These are phyloP conservation scores for Pseudomyrmex cubaensis DNA, from an alignment of 1,140 invertebrate species.

Conservation along the genomic window DNA sequence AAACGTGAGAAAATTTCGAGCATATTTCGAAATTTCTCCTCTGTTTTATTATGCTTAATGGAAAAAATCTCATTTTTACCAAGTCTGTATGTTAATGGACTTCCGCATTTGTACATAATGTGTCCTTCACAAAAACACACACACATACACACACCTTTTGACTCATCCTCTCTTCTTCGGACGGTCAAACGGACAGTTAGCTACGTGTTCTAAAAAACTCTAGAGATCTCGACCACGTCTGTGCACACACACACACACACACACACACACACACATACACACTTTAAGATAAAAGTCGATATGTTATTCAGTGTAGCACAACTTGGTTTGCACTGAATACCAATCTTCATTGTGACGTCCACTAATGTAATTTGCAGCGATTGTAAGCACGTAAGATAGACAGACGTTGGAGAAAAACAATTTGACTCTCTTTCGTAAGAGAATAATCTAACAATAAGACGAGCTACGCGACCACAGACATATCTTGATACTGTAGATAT, in stretches of 20 bases:
- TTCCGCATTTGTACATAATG: conserved; percentile 49
- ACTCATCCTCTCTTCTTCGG: conserved; percentile 37
- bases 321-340: conserved; percentile 69
- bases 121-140: conserved; percentile 4
- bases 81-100: conserved; percentile 23
- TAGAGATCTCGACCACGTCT: conserved; percentile 61
- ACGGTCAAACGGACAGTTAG: conserved; percentile 40
- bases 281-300: conserved; percentile 56
- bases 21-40: not conserved
- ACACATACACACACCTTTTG: conserved; percentile 1
- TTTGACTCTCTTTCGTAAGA: not conserved
- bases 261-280: conserved; percentile 3
- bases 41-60: conserved; percentile 15
- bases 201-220: conserved; percentile 49
- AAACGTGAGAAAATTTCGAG: not conserved
- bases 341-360: conserved; percentile 77
- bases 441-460: not conserved
- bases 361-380: conserved; percentile 73
- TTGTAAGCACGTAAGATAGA: conserved; percentile 71
- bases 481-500: conserved; percentile 43
- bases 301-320: conserved; percentile 66
- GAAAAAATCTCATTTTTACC: conserved; percentile 21
- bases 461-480: conserved; percentile 50
- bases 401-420: not conserved
- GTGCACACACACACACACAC: conserved; percentile 19